Percentiles rank a stretch among this genome's conserved stretches.
These are phyloP conservation scores for Macrocentrus cingulum DNA, from an alignment of 1,140 invertebrate species.

Conservation along the genomic window DNA sequence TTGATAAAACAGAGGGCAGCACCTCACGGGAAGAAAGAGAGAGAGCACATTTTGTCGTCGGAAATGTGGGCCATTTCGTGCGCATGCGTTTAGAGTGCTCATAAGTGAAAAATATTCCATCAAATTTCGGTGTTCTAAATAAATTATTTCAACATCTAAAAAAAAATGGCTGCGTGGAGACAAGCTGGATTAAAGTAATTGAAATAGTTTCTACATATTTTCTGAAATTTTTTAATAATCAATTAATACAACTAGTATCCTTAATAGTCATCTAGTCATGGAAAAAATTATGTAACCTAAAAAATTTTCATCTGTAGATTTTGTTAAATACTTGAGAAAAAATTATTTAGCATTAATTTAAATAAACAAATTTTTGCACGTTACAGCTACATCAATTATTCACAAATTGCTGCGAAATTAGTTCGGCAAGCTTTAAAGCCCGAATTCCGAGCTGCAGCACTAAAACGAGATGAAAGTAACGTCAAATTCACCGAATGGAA, in stretches of 20 bases:
- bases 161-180: conserved; percentile 66
- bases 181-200: conserved; percentile 67
- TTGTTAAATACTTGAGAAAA: neutral
- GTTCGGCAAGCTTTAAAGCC: conserved; percentile 77
- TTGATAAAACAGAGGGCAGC: no score
- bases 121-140: neutral
- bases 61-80: neutral
- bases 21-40: no score
- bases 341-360: conserved; percentile 35
- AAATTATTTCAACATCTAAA: neutral
- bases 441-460: conserved; percentile 71
- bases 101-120: neutral
- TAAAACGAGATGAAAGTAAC: conserved; percentile 72
- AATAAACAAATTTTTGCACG: conserved; percentile 19
- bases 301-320: conserved; percentile 19
- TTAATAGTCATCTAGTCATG: conserved; percentile 5
- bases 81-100: neutral
- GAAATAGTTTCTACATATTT: conserved; percentile 40
- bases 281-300: no score
- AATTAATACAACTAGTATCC: neutral
- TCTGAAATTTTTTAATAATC: conserved; percentile 16
- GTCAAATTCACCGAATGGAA: conserved; percentile 84
- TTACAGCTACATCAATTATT: conserved; percentile 90
- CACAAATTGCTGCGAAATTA: conserved; percentile 82
- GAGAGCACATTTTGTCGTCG: no score